Evolutionary conservation across 2,113 vertebrate genomes (phyloP), one percentile per base, ranked within the genome.

Genomic region (Pterocles orientalis): DNA sequence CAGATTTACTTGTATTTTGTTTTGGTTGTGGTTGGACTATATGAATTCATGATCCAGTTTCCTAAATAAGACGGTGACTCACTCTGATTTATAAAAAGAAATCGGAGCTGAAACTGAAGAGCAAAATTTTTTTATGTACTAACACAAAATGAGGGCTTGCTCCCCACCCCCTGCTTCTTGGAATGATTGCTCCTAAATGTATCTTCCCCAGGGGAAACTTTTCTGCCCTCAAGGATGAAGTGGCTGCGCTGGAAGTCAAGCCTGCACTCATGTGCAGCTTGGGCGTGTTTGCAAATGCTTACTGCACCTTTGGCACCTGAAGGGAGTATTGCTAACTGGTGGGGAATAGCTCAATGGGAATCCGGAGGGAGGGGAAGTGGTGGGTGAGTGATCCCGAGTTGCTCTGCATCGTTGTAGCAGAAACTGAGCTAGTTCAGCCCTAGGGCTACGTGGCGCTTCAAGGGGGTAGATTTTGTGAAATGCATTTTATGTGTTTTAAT

Each of bases 11-110:
- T 65, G 9, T 58, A 12, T 18, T 88, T 85, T 90, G 60, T 17
- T 94, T 93, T 90, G 83, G 16, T 94, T 95, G 77, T 83, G 93
- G 83, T 83, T 87, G 85, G 26, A 53, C 60, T 86, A 31, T 89
- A 88, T 71, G 76, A 92, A 70, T 78, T 86, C 62, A 64, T 34
- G 39, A 92, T 94, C 65, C 39, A 26, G 28, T 86, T 82, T 81
- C 85, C 72, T 56, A 64, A 86, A 93, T 62, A 64, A 88, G 87
- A 93, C 86, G 69, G 53, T 88, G 61, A 92, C 18, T 95, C 73
- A n/a, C 53, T 41, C 53, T 57, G 51, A 39, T 91, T 76, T 25
- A 6, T 16, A 61, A 66, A 85, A 71, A 64, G 12, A 77, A 76
- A 57, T 43, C 28, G 0, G 41, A 72, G n/a, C 33, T 82, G 85